These are phyloP conservation scores for Danio aesculapii DNA, from an alignment of 2,797 vertebrate species.

Conservation along the genomic window DNA sequence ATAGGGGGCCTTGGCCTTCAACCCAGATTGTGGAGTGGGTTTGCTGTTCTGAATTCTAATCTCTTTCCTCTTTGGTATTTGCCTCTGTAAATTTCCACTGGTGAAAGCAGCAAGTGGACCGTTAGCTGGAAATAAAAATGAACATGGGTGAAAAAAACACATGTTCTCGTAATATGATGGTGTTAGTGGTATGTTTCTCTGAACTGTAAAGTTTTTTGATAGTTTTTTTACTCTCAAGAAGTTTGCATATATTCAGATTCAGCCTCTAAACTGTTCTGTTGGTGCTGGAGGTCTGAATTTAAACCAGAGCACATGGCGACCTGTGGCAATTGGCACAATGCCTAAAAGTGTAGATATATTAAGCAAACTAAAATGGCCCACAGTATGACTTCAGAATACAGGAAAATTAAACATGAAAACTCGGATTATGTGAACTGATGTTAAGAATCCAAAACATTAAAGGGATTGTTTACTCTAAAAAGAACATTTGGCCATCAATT, in stretches of 20 bases:
- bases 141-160: conserved; percentile 38
- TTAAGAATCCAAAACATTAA: not conserved
- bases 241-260: not conserved
- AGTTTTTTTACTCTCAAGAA: not conserved
- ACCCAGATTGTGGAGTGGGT: conserved; percentile 41
- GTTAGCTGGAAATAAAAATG: conserved; percentile 20
- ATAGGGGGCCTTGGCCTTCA: conserved; percentile 22
- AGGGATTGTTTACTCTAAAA: no score
- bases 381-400: not conserved
- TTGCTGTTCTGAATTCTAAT: conserved; percentile 57
- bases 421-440: not conserved
- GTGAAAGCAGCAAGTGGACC: conserved; percentile 53
- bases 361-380: not conserved
- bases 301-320: conserved; percentile 3
- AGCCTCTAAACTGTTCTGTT: not conserved
- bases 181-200: conserved; percentile 7
- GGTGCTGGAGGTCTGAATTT: not conserved
- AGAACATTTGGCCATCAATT: no score
- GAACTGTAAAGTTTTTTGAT: conserved; percentile 3
- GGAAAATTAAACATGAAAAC: not conserved
- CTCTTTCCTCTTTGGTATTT: conserved; percentile 58
- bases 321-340: not conserved
- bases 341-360: not conserved
- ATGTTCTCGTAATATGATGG: not conserved
- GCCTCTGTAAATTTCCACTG: conserved; percentile 72